Evolutionary conservation across 2,113 vertebrate species (phyloP).

Genomic region (Syngnathoides biaculeatus): DNA sequence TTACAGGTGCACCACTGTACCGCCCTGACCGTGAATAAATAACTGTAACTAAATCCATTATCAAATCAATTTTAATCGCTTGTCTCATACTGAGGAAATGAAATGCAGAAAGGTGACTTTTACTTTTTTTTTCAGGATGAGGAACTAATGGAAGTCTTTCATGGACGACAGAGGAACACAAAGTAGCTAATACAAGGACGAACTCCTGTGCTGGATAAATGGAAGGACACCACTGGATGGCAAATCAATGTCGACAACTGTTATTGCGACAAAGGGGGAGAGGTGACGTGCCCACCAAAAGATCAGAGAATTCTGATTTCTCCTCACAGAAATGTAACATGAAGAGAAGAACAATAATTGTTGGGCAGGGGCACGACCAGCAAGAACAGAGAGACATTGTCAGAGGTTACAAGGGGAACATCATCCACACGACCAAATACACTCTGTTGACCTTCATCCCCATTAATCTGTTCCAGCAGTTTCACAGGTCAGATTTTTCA

Average conservation of each 20-base stretch:
- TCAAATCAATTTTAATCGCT: no score
- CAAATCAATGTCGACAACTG: conserved; percentile 71
- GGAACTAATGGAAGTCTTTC: conserved; percentile 3
- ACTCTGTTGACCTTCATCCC: conserved; percentile 88
- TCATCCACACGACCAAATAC: conserved; percentile 93
- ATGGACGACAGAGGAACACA: conserved; percentile 6
- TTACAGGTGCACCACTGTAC: no score
- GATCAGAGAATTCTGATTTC: conserved; percentile 23
- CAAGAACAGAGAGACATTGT: conserved; percentile 77
- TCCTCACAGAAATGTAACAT: conserved; percentile 38
- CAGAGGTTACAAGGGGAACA: conserved; percentile 81
- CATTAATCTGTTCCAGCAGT: conserved; percentile 94
- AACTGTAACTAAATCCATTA: no score
- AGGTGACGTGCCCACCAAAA: conserved; percentile 39
- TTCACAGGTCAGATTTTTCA: conserved; percentile 81
- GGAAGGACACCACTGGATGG: conserved; percentile 77
- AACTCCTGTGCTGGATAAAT: conserved; percentile 51
- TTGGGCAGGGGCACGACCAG: conserved; percentile 72
- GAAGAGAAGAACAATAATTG: conserved; percentile 80
- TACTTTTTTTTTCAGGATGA: conserved; percentile 22
- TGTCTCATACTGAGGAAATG: no score
- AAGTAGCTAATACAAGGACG: neutral
- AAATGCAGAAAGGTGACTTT: no score
- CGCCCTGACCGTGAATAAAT: no score
- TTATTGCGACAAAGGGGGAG: conserved; percentile 35